Conservation (phyloP, 2,113 vertebrate genomes). For the Cercocebus atys region DNA sequence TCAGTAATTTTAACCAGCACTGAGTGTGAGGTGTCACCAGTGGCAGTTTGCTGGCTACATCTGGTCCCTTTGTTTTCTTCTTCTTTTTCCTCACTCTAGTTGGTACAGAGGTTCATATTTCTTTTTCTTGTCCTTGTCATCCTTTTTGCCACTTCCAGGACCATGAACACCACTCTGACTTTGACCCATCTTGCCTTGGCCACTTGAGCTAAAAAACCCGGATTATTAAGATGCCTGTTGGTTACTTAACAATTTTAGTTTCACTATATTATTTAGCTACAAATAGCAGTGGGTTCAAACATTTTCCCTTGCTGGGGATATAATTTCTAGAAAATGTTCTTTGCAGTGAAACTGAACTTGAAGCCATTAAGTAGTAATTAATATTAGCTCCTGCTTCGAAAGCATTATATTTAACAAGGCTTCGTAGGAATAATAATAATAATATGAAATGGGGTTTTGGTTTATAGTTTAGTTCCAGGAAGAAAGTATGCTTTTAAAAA, state of each 20-base stretch:
- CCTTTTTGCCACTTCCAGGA: too few relatives aligned
- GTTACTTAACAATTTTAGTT: conserved; percentile 9
- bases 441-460: conserved; percentile 42
- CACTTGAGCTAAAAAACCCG: neutral
- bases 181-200: too few relatives aligned
- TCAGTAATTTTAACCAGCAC: too few relatives aligned
- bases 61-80: too few relatives aligned
- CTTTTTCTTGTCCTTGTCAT: too few relatives aligned
- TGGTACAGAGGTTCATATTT: too few relatives aligned
- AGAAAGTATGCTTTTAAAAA: conserved; percentile 8
- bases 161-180: too few relatives aligned
- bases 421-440: conserved; percentile 48
- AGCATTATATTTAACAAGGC: conserved; percentile 4
- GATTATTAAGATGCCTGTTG: neutral
- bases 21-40: too few relatives aligned
- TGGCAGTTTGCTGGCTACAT: too few relatives aligned
- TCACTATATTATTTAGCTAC: neutral
- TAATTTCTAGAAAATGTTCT: conserved; percentile 55
- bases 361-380: conserved; percentile 41
- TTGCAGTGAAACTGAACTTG: conserved; percentile 5
- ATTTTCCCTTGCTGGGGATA: neutral
- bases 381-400: conserved; percentile 24
- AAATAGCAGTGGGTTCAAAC: neutral
- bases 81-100: too few relatives aligned
- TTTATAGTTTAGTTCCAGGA: conserved; percentile 56